Percentiles rank a stretch among this genome's conserved stretches.
These are phyloP conservation scores for Apotomis capreana DNA, from an alignment of 2,888 invertebrate species.

Conservation along the genomic window DNA sequence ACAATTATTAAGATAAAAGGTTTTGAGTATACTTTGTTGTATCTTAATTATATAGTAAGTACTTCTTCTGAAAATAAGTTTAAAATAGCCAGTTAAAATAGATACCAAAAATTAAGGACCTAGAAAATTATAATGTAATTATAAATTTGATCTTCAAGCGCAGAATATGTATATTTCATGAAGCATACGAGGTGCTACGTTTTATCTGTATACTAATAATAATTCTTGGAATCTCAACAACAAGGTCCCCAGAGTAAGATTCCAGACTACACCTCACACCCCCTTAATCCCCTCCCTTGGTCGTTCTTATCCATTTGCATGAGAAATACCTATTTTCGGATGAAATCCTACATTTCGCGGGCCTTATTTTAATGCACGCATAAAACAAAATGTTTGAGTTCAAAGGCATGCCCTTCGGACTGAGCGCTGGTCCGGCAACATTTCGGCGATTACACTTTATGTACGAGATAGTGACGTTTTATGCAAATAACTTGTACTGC, in stretches of 20 bases:
- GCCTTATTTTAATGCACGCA: constrained; percentile 36
- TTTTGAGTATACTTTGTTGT: too few species aligned
- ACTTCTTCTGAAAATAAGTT: too few species aligned
- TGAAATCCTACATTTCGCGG: constrained; percentile 26
- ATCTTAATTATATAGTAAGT: too few species aligned
- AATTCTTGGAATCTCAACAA: neutral
- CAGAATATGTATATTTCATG: neutral
- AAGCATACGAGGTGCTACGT: neutral
- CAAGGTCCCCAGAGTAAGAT: neutral
- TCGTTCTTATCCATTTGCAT: constrained; percentile 38
- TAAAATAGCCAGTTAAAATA: too few species aligned
- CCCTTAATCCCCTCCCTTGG: constrained; percentile 1
- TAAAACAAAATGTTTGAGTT: constrained; percentile 38
- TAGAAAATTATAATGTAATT: too few species aligned
- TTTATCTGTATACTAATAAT: neutral
- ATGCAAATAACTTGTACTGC: constrained; percentile 19
- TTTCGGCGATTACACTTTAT: constrained; percentile 21
- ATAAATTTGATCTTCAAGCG: too few species aligned
- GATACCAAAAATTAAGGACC: too few species aligned
- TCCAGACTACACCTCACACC: neutral
- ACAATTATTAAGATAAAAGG: neutral
- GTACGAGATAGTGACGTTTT: constrained; percentile 18
- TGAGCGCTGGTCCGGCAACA: neutral
- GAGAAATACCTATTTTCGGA: constrained; percentile 38
- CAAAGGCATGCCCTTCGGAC: constrained; percentile 19